Evolutionary conservation across 2,113 vertebrate species (phyloP).

Genomic region (Nettapus auritus): DNA sequence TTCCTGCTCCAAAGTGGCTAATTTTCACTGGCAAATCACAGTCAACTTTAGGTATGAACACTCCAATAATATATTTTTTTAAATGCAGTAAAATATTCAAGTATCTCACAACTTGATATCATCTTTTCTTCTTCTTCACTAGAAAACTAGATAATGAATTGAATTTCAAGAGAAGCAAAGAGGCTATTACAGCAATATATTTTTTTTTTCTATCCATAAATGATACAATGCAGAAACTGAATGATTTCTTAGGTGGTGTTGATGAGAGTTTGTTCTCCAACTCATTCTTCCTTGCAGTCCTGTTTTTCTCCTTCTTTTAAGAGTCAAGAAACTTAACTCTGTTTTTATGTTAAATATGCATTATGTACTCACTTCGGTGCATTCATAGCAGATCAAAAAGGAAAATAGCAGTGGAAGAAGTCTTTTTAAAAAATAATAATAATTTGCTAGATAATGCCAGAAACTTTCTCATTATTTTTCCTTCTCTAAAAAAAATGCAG

Average conservation of each 20-base stretch:
- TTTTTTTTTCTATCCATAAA: neutral
- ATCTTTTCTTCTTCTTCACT: neutral
- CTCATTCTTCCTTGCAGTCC: neutral
- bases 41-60: neutral
- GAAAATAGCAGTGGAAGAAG: neutral
- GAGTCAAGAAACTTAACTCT: neutral
- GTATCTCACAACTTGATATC: neutral
- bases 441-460: neutral
- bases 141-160: neutral
- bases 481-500: neutral
- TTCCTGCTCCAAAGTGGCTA: neutral
- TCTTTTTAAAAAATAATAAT: neutral
- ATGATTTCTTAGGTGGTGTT: neutral
- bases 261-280: neutral
- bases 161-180: neutral
- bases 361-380: neutral
- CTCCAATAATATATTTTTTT: neutral
- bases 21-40: neutral
- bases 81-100: neutral
- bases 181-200: neutral
- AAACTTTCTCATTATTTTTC: neutral
- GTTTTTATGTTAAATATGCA: neutral
- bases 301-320: neutral
- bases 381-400: neutral
- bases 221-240: neutral